Percentiles rank a stretch among this genome's conserved stretches.
Conservation (phyloP, 1,140 invertebrate species). For the Diabrotica undecimpunctata region DNA sequence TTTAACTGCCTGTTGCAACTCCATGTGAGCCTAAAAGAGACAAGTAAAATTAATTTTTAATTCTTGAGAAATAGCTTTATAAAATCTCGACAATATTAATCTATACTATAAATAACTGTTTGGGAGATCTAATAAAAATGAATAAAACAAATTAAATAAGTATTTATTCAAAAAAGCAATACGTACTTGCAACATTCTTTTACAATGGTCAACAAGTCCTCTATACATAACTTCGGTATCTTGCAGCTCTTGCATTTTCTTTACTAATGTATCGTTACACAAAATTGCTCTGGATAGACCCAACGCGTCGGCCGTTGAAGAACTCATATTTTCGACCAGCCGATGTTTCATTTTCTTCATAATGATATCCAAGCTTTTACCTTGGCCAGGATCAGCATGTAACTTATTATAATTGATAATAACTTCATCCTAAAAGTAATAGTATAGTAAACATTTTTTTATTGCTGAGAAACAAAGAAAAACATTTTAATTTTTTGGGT, state of each 20-base stretch:
- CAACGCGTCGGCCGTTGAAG: slow-evolving; percentile 93
- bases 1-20: slow-evolving; percentile 62
- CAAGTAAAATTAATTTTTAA: too few species aligned
- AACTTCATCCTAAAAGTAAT: slow-evolving; percentile 69
- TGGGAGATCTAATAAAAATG: too few species aligned
- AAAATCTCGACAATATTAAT: too few species aligned
- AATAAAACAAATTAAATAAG: too few species aligned
- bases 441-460: too few species aligned
- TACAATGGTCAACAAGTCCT: slow-evolving; percentile 87
- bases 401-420: slow-evolving; percentile 97
- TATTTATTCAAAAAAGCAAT: not conserved
- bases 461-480: too few species aligned
- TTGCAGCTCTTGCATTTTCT: slow-evolving; percentile 90
- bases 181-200: slow-evolving; percentile 53
- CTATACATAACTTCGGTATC: slow-evolving; percentile 86
- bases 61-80: too few species aligned
- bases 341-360: slow-evolving; percentile 97
- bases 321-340: slow-evolving; percentile 95
- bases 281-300: slow-evolving; percentile 94
- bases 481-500: too few species aligned
- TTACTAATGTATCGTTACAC: slow-evolving; percentile 95
- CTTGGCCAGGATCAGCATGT: slow-evolving; percentile 93
- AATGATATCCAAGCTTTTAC: slow-evolving; percentile 91
- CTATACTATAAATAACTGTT: too few species aligned
- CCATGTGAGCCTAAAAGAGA: slow-evolving; percentile 54